Evolutionary conservation across 1,140 invertebrate species (phyloP), one percentile per base, ranked within the genome.

Genomic region (Leptopilina clavipes): DNA sequence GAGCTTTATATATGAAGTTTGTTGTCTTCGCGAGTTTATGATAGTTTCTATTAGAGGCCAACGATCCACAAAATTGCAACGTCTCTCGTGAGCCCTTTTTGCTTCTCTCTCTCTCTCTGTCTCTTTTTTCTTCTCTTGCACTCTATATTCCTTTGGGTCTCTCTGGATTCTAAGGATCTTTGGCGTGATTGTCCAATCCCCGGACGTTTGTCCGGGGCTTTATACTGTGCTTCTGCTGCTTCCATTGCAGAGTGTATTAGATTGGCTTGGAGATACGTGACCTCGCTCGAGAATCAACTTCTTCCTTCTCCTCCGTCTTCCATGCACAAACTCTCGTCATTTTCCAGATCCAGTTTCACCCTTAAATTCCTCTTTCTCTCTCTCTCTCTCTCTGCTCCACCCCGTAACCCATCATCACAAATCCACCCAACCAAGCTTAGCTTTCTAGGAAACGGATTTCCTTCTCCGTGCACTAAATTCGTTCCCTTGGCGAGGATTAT

Each of bases 201-300:
- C 43, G 71, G 72, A 37, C 76, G 44, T 77, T 77, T 81, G 74
- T 78, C 48, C 71, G 52, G 19, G 74, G 18, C 72, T 48, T 31
- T 31, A 31, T 31, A 31, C 25, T 31, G 5, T 31, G 59, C 25
- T 48, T 43, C 76, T 77, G n/a, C 25, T 22, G n/a, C 70, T 40
- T 54, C 70, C 54, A 44, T 73, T 48, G 73, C 77, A 52, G 81
- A 89, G 86, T 88, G 84, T 89, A 90, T 89, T 89, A 89, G 86
- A 90, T 90, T 88, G 87, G 86, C 87, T 87, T 78, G 82, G 82
- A 83, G 84, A 87, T 88, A 90, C 88, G 88, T 90, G 89, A 90
- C 89, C 85, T 89, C 86, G 87, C 87, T 85, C 75, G 82, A 84
- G 82, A 89, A 87, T 87, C 87, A 87, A 82, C 83, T 81, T 87